These are phyloP conservation scores for Drosophila siamana DNA, from an alignment of 2,888 invertebrate species.

Conservation along the genomic window DNA sequence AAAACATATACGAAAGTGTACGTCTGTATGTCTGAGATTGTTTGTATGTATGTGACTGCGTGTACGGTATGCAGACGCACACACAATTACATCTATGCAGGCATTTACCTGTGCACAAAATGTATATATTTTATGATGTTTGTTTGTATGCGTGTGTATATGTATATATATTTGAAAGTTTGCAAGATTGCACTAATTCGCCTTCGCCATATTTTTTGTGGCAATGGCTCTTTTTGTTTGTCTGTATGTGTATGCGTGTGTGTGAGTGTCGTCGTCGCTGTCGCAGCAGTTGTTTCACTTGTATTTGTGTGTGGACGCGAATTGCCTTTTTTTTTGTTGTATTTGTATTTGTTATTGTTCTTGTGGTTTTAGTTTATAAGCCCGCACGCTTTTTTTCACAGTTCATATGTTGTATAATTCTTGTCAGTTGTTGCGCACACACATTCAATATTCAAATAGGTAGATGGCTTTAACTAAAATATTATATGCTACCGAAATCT, in stretches of 20 bases:
- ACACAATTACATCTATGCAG: constrained; percentile 36
- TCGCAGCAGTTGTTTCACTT: constrained; percentile 36
- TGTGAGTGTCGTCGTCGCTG: constrained; percentile 21
- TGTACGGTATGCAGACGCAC: constrained; percentile 18
- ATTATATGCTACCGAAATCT: constrained; percentile 38
- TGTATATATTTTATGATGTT: constrained; percentile 29
- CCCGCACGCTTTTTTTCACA: constrained; percentile 9
- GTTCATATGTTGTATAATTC: constrained; percentile 11
- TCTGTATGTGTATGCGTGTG: constrained; percentile 6
- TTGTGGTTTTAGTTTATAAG: constrained; percentile 4
- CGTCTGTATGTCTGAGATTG: background rate
- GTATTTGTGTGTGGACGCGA: constrained; percentile 54
- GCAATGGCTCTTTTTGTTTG: constrained; percentile 35
- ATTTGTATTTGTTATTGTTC: constrained; percentile 25
- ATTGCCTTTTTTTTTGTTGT: constrained; percentile 14
- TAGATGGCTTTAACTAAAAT: constrained; percentile 40
- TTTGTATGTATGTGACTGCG: background rate
- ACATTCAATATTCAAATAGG: constrained; percentile 14
- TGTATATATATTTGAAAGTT: constrained; percentile 48
- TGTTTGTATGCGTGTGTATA: constrained; percentile 16
- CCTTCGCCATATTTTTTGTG: constrained; percentile 62
- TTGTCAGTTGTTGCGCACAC: constrained; percentile 15
- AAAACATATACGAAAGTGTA: constrained; percentile 6
- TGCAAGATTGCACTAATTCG: constrained; percentile 64
- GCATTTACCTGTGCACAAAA: constrained; percentile 48